These are phyloP conservation scores for Odontothrips loti DNA, from an alignment of 2,888 invertebrate species.

Conservation along the genomic window DNA sequence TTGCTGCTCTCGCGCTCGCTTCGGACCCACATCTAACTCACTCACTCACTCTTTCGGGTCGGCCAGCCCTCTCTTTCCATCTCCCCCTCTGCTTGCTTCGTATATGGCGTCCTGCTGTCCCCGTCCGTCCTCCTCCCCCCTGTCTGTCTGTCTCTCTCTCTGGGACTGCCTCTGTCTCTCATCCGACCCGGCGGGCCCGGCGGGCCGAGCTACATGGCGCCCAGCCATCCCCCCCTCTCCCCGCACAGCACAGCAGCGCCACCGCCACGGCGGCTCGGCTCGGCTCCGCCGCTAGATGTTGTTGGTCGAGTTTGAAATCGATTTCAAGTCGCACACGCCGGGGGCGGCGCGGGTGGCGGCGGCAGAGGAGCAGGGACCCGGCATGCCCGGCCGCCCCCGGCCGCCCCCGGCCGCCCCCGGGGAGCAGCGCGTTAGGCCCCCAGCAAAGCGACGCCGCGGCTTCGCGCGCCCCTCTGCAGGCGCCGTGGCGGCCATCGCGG, in stretches of 20 bases:
- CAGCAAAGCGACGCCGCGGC: too few species aligned
- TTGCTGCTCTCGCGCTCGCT: too few species aligned
- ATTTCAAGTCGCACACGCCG: neutral
- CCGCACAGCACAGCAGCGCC: neutral
- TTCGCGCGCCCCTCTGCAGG: too few species aligned
- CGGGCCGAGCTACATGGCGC: too few species aligned
- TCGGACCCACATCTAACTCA: neutral
- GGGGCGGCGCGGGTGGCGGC: neutral
- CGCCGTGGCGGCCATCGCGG: too few species aligned
- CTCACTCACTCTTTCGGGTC: neutral
- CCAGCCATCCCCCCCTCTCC: neutral
- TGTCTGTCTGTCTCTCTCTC: neutral
- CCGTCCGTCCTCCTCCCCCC: neutral
- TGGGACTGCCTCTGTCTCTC: neutral
- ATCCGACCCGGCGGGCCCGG: too few species aligned
- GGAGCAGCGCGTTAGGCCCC: neutral
- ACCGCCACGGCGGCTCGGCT: neutral
- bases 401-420: neutral
- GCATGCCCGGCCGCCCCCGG: neutral
- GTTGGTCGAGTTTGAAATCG: constrained; percentile 20
- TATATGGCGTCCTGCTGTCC: too few species aligned
- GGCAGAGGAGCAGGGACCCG: neutral
- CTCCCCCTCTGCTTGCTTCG: neutral
- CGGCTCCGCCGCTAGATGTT: neutral
- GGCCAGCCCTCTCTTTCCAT: neutral